phyloP scores from a whole-genome alignment of 2,888 invertebrate genomes.

The Lasioglossum figueresi region DNA sequence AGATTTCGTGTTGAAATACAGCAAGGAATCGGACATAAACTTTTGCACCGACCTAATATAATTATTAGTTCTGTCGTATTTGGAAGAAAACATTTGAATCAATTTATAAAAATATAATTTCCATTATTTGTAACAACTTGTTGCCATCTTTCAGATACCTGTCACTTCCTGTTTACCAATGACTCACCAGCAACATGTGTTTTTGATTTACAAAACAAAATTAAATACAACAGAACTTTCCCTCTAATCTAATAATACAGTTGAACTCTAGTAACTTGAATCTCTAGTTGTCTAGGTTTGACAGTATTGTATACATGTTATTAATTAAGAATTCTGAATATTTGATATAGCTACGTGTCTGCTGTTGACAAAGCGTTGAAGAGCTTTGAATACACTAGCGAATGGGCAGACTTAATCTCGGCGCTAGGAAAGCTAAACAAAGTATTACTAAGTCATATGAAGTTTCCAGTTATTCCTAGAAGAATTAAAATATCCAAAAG shows the following conservation, averaged over 20 bases:
- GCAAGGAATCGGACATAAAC: not conserved
- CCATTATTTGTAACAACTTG: too few relatives aligned
- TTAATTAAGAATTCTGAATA: slow-evolving; percentile 10
- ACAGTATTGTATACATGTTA: not conserved
- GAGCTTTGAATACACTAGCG: slow-evolving; percentile 96
- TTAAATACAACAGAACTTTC: too few relatives aligned
- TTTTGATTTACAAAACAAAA: too few relatives aligned
- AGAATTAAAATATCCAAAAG: slow-evolving; percentile 95
- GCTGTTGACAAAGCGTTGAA: slow-evolving; percentile 94
- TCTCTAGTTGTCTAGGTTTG: not conserved
- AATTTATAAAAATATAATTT: too few relatives aligned
- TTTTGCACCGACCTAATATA: not conserved
- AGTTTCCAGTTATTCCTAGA: slow-evolving; percentile 94
- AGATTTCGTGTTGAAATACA: not conserved
- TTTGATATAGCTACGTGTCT: slow-evolving; percentile 86
- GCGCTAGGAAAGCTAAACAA: slow-evolving; percentile 95
- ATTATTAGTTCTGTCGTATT: not conserved
- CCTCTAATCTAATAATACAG: not conserved
- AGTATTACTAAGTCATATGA: slow-evolving; percentile 91
- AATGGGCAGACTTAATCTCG: slow-evolving; percentile 97
- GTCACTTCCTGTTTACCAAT: too few relatives aligned
- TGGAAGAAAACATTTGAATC: too few relatives aligned
- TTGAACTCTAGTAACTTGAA: not conserved
- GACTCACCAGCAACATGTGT: too few relatives aligned
- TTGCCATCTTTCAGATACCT: too few relatives aligned